Base-by-base conservation (phyloP, 1,140 invertebrate genomes). In the Mizuhopecten yessoensis region DNA sequence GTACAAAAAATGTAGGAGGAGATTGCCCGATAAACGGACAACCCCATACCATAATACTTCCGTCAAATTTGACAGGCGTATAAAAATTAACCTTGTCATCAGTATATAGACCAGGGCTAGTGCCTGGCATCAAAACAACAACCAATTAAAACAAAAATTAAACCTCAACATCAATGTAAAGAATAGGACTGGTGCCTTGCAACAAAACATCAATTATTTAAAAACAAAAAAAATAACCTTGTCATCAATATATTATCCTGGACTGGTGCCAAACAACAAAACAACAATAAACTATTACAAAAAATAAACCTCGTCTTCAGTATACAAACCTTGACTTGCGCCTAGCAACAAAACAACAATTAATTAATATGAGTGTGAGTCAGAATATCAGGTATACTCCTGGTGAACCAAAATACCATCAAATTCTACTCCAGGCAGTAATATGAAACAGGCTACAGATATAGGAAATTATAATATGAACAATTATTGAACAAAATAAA, bases 51-150 rank as follows among this genome's bases (percentile, higher is more conserved):
- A n/a, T n/a, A n/a, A n/a, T n/a, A n/a, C n/a, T n/a, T n/a, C n/a
- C n/a, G n/a, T n/a, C n/a, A n/a, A n/a, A n/a, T n/a, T n/a, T n/a
- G n/a, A n/a, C n/a, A n/a, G n/a, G n/a, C n/a, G n/a, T n/a, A n/a
- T n/a, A n/a, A n/a, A n/a, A n/a, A n/a, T n/a, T n/a, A n/a, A 96
- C 90, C 88, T 96, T 96, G 36, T 95, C 94, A 17, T 96, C 94
- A 5, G 91, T 94, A 89, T 96, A 96, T 87, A 96, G 92, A 23
- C 94, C 95, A 5, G 96, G 96, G 88, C 94, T 95, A 0, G 95
- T 95, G 57, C 96, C 96, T 96, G 92, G 17, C 39, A 91, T 45
- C 87, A 34, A 29, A 45, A 86, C 33, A 57, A 20, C 11, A 0
- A 33, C 23, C 39, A 49, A 33, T 57, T 20, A 29, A 33, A 89